Base-by-base conservation (phyloP, 2,113 vertebrate species). In the Agapornis roseicollis region DNA sequence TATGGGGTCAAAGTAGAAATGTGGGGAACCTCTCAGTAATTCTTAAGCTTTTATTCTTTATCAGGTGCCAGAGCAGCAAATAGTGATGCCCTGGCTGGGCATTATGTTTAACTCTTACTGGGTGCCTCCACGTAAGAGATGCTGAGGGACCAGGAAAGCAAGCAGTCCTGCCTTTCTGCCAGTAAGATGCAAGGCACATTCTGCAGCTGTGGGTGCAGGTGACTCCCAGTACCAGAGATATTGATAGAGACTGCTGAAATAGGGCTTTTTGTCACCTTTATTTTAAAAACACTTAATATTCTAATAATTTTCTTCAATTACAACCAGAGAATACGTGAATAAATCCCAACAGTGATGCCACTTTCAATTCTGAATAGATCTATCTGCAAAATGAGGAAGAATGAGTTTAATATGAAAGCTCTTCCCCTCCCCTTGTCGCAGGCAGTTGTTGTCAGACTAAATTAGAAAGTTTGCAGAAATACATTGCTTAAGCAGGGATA, bases 381-480 rank as follows among this genome's bases (percentile, higher is more conserved):
- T 29, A 81, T 11, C 20, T 5, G 18, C 11, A 63, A 94, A 85
- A 87, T 60, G 18, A 90, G 63, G 69, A 88, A 27, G 20, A 92
- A 79, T 65, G 14, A 9, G 11, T 93, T 84, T 94, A 61, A 80
- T 77, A 18, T 64, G 66, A 88, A 58, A 41, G 9, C 35, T 65
- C 20, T 52, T 89, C 27, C 61, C 41, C 12, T 82, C 11, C 9
- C 4, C 52, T 84, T 3, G 3, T 88, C 70, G 64, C 39, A 68
- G 35, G 49, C 64, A 69, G 47, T 65, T 83, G 19, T 79, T 65
- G 37, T 84, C 61, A 85, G 41, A 82, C 50, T 86, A 53, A 63
- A 42, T 83, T 66, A 73, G 71, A 58, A 93, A 79, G 58, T 94
- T 89, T 82, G n/a, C 33, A 81, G 52, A 81, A 93, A 78, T 82